Base-by-base conservation (phyloP, 2,888 invertebrate genomes). In the Plemyria rubiginata region DNA sequence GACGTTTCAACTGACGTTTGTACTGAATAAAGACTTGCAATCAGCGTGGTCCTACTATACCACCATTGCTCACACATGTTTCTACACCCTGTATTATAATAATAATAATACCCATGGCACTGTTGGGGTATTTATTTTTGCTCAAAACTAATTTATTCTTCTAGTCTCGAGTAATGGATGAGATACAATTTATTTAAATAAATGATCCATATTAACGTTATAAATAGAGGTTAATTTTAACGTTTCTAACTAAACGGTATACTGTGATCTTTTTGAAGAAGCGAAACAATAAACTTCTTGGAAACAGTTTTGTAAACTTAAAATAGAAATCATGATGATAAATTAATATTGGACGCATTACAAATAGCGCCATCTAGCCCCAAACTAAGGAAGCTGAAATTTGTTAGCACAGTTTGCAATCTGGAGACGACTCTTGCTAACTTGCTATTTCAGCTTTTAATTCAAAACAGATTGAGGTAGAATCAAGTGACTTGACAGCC, bases 141-240 rank as follows among this genome's bases (percentile, higher is more conserved):
- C 72, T 71, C 60, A 65, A 72, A 75, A 72, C 73, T 71, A 70
- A 77, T 76, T 73, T 72, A 73, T 67, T 73, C 72, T 67, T 40
- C 55, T 55, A 48, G 51, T 65, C 66, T 61, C 65, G 73, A 60
- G 61, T 67, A 72, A 63, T 61, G 51, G 55, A 32, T 68, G 55
- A 28, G 51, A 22, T 36, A 43, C 49, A 62, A 70, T 73, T 69
- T 69, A 67, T 76, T 70, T 59, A 61, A 71, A 71, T 68, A 72
- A 67, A 45, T 29, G 46, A 54, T 46, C 61, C 65, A 13, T 67
- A 32, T 64, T 55, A 64, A 12, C 15, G 62, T 58, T 55, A 65
- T 62, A 60, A 62, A 66, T 71, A 61, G 66, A 66, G 59, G 62
- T n/a, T 69, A 66, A 50, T 51, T 51, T 15, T 15, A 15, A 66